These are phyloP conservation scores for Tenthredo livida DNA, from an alignment of 2,888 invertebrate species.

Conservation along the genomic window DNA sequence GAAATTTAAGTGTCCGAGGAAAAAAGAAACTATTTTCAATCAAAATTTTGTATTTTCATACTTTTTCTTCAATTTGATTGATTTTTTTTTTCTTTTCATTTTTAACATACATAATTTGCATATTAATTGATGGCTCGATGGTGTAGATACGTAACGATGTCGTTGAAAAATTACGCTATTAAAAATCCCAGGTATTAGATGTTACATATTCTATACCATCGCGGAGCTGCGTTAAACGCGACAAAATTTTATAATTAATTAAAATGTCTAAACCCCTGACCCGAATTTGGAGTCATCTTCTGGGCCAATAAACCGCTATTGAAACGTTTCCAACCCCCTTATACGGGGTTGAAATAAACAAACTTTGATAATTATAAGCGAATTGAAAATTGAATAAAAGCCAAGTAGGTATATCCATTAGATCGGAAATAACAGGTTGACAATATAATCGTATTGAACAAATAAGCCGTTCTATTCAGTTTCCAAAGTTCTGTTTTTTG, in stretches of 20 bases:
- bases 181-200: not conserved
- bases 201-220: not conserved
- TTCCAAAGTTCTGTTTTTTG: not conserved
- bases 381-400: not conserved
- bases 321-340: not conserved
- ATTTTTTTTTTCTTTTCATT: too few relatives aligned
- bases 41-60: not conserved
- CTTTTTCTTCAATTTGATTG: too few relatives aligned
- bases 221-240: not conserved
- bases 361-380: not conserved
- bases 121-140: too few relatives aligned
- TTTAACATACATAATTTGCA: too few relatives aligned
- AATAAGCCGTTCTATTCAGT: not conserved
- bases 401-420: not conserved
- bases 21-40: not conserved
- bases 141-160: too few relatives aligned
- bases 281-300: not conserved
- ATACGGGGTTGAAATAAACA: not conserved
- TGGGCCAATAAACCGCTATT: not conserved
- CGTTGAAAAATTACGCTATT: not conserved
- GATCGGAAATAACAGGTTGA: not conserved
- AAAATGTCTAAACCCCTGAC: not conserved
- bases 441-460: not conserved
- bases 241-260: slow-evolving; percentile 1
- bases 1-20: too few relatives aligned